phyloP scores from a whole-genome alignment of 2,888 invertebrate species.

The Serripes groenlandicus region DNA sequence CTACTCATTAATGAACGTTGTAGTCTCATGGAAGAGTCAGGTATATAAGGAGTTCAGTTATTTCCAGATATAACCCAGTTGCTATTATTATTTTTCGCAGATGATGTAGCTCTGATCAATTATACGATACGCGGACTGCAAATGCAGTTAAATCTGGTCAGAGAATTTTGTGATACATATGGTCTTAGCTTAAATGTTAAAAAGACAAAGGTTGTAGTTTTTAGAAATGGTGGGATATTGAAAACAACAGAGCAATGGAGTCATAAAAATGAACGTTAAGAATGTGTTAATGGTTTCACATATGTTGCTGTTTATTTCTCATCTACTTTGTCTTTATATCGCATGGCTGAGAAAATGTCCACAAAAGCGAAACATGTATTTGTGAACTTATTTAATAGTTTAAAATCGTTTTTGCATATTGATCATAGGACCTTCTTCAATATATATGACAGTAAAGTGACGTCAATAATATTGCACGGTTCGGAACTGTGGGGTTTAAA shows the following conservation, averaged over 20 bases:
- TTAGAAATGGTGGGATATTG: background rate
- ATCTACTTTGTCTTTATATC: background rate
- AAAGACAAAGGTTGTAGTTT: background rate
- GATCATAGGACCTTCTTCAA: slow-evolving; percentile 1
- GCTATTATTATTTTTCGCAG: background rate
- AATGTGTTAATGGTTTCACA: slow-evolving; percentile 8
- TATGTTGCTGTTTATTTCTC: background rate
- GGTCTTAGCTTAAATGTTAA: background rate
- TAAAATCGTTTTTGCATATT: background rate
- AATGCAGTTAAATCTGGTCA: background rate
- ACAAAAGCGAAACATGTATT: background rate
- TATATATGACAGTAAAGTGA: background rate
- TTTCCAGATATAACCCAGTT: too few species aligned
- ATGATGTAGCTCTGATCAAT: background rate
- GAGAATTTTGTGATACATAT: background rate
- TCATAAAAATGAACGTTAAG: background rate
- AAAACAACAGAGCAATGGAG: background rate
- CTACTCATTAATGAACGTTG: too few species aligned
- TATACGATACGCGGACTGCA: background rate
- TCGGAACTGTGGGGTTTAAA: background rate
- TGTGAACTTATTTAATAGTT: background rate
- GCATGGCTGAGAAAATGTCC: background rate
- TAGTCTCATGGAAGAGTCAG: too few species aligned
- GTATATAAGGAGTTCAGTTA: too few species aligned
- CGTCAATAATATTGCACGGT: background rate